Conservation (phyloP, 2,888 invertebrate species). For the Melinaea menophilus region DNA sequence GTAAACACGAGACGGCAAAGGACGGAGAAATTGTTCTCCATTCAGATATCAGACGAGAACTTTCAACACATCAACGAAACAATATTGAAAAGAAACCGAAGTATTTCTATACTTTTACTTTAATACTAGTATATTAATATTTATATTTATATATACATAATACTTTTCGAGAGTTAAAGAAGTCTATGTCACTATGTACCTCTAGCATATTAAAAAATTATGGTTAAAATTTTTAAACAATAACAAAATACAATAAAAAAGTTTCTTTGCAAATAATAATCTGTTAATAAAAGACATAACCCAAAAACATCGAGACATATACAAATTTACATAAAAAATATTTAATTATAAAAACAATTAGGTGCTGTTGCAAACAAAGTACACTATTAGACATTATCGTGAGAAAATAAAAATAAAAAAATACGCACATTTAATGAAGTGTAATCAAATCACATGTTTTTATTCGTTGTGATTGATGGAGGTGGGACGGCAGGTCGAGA, state of each 20-base stretch:
- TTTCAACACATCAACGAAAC: slow-evolving; percentile 29
- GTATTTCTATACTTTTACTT: slow-evolving; percentile 8
- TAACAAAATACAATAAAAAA: not conserved
- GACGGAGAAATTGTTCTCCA: slow-evolving; percentile 28
- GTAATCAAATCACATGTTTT: slow-evolving; percentile 61
- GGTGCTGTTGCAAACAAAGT: slow-evolving; percentile 7
- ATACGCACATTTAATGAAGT: slow-evolving; percentile 47
- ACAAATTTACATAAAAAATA: not conserved
- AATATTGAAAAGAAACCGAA: slow-evolving; percentile 19
- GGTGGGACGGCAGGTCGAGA: slow-evolving; percentile 46
- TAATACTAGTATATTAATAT: no score
- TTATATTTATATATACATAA: no score
- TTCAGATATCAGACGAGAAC: slow-evolving; percentile 19
- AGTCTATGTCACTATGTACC: no score
- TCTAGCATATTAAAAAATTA: not conserved
- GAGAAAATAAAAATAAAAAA: slow-evolving; percentile 30
- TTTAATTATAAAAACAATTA: not conserved
- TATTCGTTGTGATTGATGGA: slow-evolving; percentile 60
- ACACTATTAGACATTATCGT: slow-evolving; percentile 20
- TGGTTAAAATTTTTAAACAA: not conserved
- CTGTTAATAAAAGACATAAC: not conserved
- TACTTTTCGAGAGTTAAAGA: no score
- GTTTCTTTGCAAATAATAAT: not conserved
- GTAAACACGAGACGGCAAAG: slow-evolving; percentile 35
- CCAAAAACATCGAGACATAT: not conserved